A percentile compares a stretch with the other conserved stretches of the same genome.
phyloP scores from a whole-genome alignment of 2,888 invertebrate species.

The Halictus quadricinctus region DNA sequence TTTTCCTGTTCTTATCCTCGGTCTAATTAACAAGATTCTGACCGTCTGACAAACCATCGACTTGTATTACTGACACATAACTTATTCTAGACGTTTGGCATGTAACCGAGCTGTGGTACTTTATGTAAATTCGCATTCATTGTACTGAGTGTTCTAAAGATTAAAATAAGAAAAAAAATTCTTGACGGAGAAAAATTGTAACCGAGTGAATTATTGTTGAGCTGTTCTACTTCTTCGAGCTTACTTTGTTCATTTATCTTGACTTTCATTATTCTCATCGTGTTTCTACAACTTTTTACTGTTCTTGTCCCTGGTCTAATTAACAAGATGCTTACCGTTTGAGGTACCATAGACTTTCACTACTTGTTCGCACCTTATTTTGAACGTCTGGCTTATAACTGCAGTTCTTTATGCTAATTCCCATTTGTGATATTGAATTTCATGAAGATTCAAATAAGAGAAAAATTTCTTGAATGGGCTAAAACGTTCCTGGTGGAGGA shows the following conservation, averaged over 20 bases:
- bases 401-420: background rate
- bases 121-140: background rate
- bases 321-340: background rate
- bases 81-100: background rate
- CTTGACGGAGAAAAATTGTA: background rate
- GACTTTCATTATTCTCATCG: background rate
- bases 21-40: background rate
- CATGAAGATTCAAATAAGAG: background rate
- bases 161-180: background rate
- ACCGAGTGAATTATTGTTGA: background rate
- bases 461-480: background rate
- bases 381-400: background rate
- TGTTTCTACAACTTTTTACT: background rate
- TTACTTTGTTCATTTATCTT: background rate
- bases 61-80: background rate
- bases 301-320: background rate
- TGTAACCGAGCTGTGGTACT: background rate
- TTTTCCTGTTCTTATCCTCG: background rate
- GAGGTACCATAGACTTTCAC: background rate
- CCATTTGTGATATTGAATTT: background rate
- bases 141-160: background rate
- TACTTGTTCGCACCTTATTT: background rate
- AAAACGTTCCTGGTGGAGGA: background rate
- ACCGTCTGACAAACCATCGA: background rate
- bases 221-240: background rate